Evolutionary conservation across 2,113 vertebrate genomes (phyloP).

Genomic region (Pterocles gutturalis): DNA sequence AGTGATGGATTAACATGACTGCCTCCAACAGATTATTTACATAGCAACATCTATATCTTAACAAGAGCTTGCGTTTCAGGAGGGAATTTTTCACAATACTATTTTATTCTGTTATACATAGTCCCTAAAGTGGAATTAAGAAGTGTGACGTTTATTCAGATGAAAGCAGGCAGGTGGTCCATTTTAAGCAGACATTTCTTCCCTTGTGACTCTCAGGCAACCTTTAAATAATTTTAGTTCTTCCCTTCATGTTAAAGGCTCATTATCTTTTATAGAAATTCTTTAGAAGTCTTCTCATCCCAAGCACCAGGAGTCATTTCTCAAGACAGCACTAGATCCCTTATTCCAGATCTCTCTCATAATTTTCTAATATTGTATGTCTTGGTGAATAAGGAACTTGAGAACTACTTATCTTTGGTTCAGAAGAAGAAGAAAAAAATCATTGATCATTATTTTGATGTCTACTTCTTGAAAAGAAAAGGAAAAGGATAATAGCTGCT

Average conservation of each 20-base stretch:
- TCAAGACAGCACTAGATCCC: constrained; percentile 22
- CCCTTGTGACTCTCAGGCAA: constrained; percentile 37
- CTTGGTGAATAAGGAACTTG: neutral
- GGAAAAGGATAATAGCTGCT: neutral
- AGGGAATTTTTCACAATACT: neutral
- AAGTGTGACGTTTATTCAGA: constrained; percentile 49
- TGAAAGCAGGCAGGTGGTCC: constrained; percentile 24
- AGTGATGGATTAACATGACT: neutral
- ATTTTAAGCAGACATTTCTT: constrained; percentile 39
- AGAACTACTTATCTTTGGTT: neutral
- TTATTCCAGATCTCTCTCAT: constrained; percentile 16
- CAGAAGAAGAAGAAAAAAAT: neutral
- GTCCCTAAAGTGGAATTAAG: constrained; percentile 39
- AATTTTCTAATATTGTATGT: constrained; percentile 36
- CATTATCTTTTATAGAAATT: constrained; percentile 57
- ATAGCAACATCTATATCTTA: neutral
- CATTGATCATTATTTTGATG: neutral
- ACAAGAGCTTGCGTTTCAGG: neutral
- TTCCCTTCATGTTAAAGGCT: constrained; percentile 52
- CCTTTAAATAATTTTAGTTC: constrained; percentile 58
- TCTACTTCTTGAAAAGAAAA: neutral
- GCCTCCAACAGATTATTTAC: neutral
- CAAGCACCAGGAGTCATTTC: constrained; percentile 12
- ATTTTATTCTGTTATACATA: neutral
- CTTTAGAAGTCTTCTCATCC: constrained; percentile 40